A percentile compares a stretch with the other conserved stretches of the same genome.
phyloP scores from a whole-genome alignment of 2,888 invertebrate species.

The Augiades crinisus region DNA sequence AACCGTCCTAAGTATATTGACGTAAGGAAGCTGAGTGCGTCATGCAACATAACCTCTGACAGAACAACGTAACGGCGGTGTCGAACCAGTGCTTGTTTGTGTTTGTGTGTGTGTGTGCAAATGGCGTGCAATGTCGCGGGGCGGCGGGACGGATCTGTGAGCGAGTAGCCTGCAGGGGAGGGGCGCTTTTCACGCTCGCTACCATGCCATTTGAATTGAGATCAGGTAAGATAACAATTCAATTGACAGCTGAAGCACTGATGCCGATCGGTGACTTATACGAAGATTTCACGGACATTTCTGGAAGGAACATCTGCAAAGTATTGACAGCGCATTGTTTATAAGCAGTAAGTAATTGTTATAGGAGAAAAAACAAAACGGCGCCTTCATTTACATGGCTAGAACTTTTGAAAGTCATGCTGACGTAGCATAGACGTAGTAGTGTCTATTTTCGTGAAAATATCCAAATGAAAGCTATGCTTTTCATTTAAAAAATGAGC shows the following conservation, averaged over 20 bases:
- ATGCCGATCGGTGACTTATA: background rate
- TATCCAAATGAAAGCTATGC: background rate
- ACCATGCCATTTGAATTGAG: constrained; percentile 74
- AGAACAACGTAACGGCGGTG: constrained; percentile 47
- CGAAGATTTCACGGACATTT: too few species aligned
- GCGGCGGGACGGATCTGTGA: constrained; percentile 60
- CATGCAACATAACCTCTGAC: constrained; percentile 51
- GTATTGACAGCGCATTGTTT: background rate
- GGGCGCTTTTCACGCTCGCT: constrained; percentile 66
- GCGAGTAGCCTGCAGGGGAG: constrained; percentile 55
- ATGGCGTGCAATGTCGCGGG: constrained; percentile 60
- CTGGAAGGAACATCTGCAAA: too few species aligned
- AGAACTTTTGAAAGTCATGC: constrained; percentile 20
- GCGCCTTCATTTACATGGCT: constrained; percentile 4
- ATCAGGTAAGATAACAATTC: constrained; percentile 61
- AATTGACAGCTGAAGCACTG: constrained; percentile 1
- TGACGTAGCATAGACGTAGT: background rate
- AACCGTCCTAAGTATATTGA: constrained; percentile 49
- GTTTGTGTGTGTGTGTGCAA: constrained; percentile 58
- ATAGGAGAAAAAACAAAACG: constrained; percentile 3
- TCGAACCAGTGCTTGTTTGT: constrained; percentile 37
- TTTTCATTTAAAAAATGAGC: background rate
- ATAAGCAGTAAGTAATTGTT: constrained; percentile 1
- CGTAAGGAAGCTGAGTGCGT: constrained; percentile 56
- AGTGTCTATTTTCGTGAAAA: background rate